Conservation (phyloP, 1,140 invertebrate species). For the Kradibia gibbosae region DNA sequence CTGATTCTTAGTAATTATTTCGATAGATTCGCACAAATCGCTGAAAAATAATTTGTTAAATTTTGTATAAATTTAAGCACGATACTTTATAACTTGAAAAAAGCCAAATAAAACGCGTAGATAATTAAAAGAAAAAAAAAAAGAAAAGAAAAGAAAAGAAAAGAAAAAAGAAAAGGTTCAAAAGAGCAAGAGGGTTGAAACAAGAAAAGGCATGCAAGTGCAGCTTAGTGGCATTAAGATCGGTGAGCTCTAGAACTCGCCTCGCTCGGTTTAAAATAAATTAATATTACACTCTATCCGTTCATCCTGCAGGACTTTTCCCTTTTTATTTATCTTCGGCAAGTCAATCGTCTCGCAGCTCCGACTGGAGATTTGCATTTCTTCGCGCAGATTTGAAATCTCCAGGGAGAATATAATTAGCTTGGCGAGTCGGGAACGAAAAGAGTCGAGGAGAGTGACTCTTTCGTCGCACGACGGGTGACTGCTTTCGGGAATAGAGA, state of each 20-base stretch:
- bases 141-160: not conserved
- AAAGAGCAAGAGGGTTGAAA: conserved; percentile 8
- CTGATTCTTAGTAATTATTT: too few species aligned
- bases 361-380: conserved; percentile 24
- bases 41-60: too few species aligned
- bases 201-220: conserved; percentile 38
- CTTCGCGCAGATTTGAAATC: conserved; percentile 18
- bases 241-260: conserved; percentile 1
- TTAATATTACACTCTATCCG: conserved; percentile 39
- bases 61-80: too few species aligned
- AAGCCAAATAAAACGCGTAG: too few species aligned
- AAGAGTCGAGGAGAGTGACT: not conserved
- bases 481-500: not conserved
- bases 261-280: conserved; percentile 42
- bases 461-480: not conserved
- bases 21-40: too few species aligned
- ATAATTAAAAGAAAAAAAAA: too few species aligned
- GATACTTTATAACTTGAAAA: too few species aligned
- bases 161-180: not conserved
- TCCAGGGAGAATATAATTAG: conserved; percentile 37
- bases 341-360: not conserved
- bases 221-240: conserved; percentile 44
- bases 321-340: conserved; percentile 17
- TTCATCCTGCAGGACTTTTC: not conserved
- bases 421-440: not conserved